Base-by-base conservation (phyloP, 1,140 invertebrate species). In the Triops cancriformis region DNA sequence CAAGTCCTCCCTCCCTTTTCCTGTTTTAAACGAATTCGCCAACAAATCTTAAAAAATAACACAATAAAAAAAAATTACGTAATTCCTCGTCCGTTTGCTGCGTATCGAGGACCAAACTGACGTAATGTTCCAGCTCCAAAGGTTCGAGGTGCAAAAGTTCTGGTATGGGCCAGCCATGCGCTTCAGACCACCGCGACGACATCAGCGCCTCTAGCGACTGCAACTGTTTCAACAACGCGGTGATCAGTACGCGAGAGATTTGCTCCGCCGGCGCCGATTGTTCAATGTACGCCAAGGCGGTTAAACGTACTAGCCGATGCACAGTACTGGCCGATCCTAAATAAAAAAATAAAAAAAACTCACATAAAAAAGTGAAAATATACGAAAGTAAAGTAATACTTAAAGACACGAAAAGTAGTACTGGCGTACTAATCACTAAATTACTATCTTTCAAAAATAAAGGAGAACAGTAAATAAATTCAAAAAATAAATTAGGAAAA, bases 41-140 rank as follows among this genome's bases (percentile, higher is more conserved):
- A n/a, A 78, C 43, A 51, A 26, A 76, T 14, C 45, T 73, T 80
- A 28, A 72, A 75, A 79, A 76, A 80, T 80, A 79, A 42, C 9
- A 45, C 28, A 72, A 80, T 75, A 81, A 82, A 80, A 80, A 80
- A 82, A 73, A 79, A 77, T 86, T 86, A 92, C 91, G 86, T 84
- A 89, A 85, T 78, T 86, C 85, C 78, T 89, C 88, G 82, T 91
- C 89, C 27, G 87, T 84, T 74, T 87, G 85, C 26, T 85, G 86
- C 81, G 87, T 86, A 51, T 91, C 88, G 82, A 93, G 91, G 23
- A 92, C 85, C 80, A 91, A 85, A 73, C 92, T 92, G 18, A 95
- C 82, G 79, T 94, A 91, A 85, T 94, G 91, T 10, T 91, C 90
- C 80, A 90, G 88, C 78, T 89, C 86, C 77, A 84, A 81, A 1